Conservation (phyloP, 2,797 vertebrate genomes). For the Enteromius viviparus region DNA sequence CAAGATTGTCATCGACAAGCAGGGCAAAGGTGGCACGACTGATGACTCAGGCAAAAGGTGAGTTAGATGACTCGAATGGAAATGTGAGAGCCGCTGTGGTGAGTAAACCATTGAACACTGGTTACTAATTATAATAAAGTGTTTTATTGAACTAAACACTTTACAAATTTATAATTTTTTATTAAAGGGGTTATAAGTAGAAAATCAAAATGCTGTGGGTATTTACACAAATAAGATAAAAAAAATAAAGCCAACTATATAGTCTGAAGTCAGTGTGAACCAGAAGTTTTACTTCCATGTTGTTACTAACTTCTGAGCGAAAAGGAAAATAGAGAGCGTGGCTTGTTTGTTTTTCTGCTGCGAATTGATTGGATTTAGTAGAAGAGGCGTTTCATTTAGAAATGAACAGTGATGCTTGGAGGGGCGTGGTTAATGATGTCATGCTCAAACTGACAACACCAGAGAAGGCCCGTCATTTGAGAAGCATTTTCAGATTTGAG, state of each 20-base stretch:
- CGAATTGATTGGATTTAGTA: too few species aligned
- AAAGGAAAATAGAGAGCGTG: too few species aligned
- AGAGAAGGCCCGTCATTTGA: too few species aligned
- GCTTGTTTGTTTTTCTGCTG: too few species aligned
- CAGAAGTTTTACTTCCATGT: too few species aligned
- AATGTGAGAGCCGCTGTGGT: background rate
- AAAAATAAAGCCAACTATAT: background rate
- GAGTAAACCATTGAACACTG: background rate
- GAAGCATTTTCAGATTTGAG: too few species aligned
- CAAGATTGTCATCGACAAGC: slow-evolving; percentile 91
- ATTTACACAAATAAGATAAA: background rate
- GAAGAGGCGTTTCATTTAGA: too few species aligned
- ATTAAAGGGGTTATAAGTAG: background rate
- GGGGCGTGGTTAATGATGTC: too few species aligned
- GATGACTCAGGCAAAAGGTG: slow-evolving; percentile 89
- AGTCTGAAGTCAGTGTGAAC: background rate
- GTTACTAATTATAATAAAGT: background rate
- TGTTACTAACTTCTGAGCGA: too few species aligned
- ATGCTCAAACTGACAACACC: too few species aligned
- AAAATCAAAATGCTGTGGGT: background rate
- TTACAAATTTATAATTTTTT: background rate
- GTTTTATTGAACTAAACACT: background rate
- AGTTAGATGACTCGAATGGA: slow-evolving; percentile 43
- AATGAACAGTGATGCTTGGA: too few species aligned
- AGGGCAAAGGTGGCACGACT: slow-evolving; percentile 88